A percentile compares a stretch with the other conserved stretches of the same genome.
phyloP scores from a whole-genome alignment of 2,113 vertebrate species.

The Lontra canadensis region DNA sequence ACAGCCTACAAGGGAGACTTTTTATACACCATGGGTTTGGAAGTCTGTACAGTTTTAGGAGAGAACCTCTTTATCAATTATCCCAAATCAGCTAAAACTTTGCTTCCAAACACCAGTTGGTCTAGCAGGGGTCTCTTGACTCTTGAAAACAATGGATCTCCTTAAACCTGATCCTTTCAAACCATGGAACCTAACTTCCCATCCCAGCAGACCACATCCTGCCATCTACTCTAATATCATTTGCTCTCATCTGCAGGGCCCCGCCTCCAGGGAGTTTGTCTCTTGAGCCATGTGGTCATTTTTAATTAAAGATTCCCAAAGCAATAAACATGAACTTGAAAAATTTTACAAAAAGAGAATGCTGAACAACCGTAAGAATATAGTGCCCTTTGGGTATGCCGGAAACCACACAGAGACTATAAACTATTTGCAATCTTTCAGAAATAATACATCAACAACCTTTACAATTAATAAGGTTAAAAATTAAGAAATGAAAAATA shows the following conservation, averaged over 20 bases:
- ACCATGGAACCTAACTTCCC: background rate
- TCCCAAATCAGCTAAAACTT: constrained; percentile 6
- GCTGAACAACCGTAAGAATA: background rate
- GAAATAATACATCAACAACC: constrained; percentile 32
- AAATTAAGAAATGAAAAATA: constrained; percentile 26
- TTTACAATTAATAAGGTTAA: constrained; percentile 51
- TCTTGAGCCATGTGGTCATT: background rate
- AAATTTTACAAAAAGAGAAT: background rate
- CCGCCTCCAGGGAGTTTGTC: background rate
- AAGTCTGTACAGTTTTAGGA: constrained; percentile 59
- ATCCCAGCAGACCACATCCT: background rate
- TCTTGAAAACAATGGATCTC: background rate
- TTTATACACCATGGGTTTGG: background rate
- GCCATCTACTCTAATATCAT: background rate
- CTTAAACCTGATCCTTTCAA: background rate
- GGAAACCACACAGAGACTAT: background rate
- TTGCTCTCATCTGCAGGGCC: background rate
- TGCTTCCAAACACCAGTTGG: background rate
- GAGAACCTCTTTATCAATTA: constrained; percentile 64
- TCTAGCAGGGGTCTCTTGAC: background rate
- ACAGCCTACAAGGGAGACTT: constrained; percentile 44
- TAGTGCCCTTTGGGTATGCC: background rate
- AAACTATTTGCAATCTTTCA: constrained; percentile 45
- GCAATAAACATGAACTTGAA: constrained; percentile 23
- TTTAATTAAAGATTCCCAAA: constrained; percentile 37